Conservation (phyloP, 2,113 vertebrate genomes). For the Ascaphus truei region DNA sequence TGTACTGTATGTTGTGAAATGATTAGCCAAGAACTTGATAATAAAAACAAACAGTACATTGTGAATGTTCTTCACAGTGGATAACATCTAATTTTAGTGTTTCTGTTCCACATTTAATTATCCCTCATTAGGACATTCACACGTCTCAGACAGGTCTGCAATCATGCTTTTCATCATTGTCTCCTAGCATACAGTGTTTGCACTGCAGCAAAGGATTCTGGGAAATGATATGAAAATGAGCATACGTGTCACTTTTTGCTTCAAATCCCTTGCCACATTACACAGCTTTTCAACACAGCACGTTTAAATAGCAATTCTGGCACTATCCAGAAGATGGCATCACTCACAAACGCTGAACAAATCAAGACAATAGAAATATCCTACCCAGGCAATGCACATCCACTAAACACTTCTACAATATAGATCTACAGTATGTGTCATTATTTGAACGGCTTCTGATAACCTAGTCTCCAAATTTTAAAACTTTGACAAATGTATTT, state of each 20-base stretch:
- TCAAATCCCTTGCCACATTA: not conserved
- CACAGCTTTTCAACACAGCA: not conserved
- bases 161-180: no score
- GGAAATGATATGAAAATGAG: not conserved
- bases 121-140: no score
- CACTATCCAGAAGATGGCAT: slow-evolving; percentile 52
- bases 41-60: no score
- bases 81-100: no score
- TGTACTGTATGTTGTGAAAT: no score
- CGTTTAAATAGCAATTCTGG: slow-evolving; percentile 29
- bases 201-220: rapidly evolving
- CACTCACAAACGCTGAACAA: slow-evolving; percentile 24
- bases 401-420: not conserved
- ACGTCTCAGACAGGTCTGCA: no score
- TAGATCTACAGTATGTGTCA: not conserved
- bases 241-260: rapidly evolving
- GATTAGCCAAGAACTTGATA: no score
- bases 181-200: not conserved
- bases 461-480: not conserved
- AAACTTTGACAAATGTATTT: not conserved
- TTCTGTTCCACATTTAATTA: no score
- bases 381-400: not conserved
- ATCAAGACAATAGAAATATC: not conserved
- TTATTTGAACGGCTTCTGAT: not conserved
- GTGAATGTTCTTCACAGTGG: no score